Evolutionary conservation across 2,797 vertebrate genomes (phyloP), one percentile per base, ranked within the genome.

Genomic region (Pampus argenteus): DNA sequence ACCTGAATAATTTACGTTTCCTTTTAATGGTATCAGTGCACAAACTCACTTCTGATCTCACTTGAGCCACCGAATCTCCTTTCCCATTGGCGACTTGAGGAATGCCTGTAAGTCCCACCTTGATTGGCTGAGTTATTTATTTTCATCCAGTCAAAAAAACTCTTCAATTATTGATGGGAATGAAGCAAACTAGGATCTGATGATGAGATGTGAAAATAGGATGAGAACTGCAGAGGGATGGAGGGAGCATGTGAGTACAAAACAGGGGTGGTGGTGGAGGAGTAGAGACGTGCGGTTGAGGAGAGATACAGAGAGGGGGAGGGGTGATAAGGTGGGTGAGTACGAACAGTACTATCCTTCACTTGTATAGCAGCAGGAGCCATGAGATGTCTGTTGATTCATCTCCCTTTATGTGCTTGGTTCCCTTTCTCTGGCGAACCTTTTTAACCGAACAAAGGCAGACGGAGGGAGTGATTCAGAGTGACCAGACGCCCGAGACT

Each of bases 1-100:
- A 71, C 66, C 75, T 91, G 76, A 93, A 94, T 93, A 82, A 94
- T 95, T 93, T 78, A 92, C 78, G 67, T 71, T 51, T 69, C 55
- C 84, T 87, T 83, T 88, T 79, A 89, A 66, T 81, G 76, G 74
- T 86, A 90, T 88, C 78, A 72, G 82, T 89, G 74, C 65, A 29
- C 45, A 58, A 29, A 73, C 71, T 54, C 72, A 76, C 73, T 83
- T 86, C 65, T 81, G 83, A 89, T 91, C 86, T 86, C 74, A 84
- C 85, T 83, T 72, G 76, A 91, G 86, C 68, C 56, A 66, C 42
- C 25, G 57, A 56, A 57, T 59, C 67, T 60, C 3, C 22, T 51
- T 49, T 78, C 7, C 66, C 28, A 86, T 89, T 89, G 83, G 86
- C 57, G 70, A 60, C 66, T 73, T 47, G 29, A 55, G 66, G 66